Evolutionary conservation across 2,797 vertebrate genomes (phyloP).

Genomic region (Glyptemys insculpta): DNA sequence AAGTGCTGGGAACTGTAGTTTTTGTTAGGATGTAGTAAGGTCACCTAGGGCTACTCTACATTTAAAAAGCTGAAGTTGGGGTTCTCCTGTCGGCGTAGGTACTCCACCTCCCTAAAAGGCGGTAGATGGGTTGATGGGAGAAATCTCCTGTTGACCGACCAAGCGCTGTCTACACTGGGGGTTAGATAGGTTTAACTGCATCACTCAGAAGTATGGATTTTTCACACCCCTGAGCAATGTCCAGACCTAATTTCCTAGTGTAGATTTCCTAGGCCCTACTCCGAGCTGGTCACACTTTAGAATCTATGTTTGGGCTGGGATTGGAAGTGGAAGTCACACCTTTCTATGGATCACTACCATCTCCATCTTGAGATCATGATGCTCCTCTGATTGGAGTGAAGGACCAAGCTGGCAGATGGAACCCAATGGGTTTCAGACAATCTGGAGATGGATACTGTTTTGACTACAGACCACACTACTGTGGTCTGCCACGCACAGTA

Average conservation of each 20-base stretch:
- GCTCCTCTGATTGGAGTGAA: neutral
- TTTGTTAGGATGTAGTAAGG: neutral
- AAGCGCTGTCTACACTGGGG: too few relatives aligned
- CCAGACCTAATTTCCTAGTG: too few relatives aligned
- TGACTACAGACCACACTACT: slow-evolving; percentile 51
- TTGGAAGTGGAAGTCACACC: fast-evolving
- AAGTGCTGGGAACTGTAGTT: neutral
- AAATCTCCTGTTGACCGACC: too few relatives aligned
- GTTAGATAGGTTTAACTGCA: too few relatives aligned
- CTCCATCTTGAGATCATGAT: neutral
- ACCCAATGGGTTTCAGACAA: slow-evolving; percentile 49
- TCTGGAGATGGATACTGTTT: slow-evolving; percentile 48
- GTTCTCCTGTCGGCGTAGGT: too few relatives aligned
- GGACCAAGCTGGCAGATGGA: slow-evolving; percentile 44
- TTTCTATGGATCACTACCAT: neutral
- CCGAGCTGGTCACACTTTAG: neutral
- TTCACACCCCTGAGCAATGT: too few relatives aligned
- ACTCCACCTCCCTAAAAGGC: too few relatives aligned
- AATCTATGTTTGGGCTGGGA: neutral
- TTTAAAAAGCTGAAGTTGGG: too few relatives aligned
- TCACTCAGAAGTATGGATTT: too few relatives aligned
- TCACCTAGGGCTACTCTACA: neutral
- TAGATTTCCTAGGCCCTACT: neutral
- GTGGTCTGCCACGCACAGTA: neutral
- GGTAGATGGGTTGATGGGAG: too few relatives aligned